Evolutionary conservation across 2,888 invertebrate genomes (phyloP), one percentile per base, ranked within the genome.

Genomic region (Dryobotodes eremita): DNA sequence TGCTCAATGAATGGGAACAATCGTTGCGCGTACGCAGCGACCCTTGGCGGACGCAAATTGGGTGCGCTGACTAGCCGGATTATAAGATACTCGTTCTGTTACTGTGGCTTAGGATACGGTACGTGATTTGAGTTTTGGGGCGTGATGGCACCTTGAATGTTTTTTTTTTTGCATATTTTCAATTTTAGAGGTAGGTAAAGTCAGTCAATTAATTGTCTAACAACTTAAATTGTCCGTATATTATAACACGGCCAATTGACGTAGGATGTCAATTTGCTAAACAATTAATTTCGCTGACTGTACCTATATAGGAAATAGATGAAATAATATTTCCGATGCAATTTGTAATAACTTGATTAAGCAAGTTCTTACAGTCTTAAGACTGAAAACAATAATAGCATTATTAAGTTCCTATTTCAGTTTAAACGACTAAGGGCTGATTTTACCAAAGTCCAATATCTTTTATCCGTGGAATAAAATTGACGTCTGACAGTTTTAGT

Each of bases 41-140:
- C 93, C 92, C 94, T 91, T 90, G 90, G 91, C 89, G 90, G 89
- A 90, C 91, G 90, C 92, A 92, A 90, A 91, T 90, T 91, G 90
- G 90, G 89, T 88, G 86, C 83, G 89, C 89, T 89, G 92, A 93
- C 92, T 91, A 92, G 91, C 90, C 80, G 86, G 91, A 88, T 91
- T 91, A 90, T 88, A 84, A 83, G 84, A 87, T 82, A 90, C 90
- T 84, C 77, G 91, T 92, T 90, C 76, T 74, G 55, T 71, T 87
- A 53, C 26, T 80, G 77, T 66, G 55, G 48, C 53, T 50, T 10
- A 84, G 48, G 75, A 91, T 71, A 48, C 26, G 64, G 91, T 90
- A 90, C 74, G 71, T 85, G 89, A 66, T 57, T 78, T 55, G 15
- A 20, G 26, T 4, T 66, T 68, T 70, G 11, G 61, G 75, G 80